Evolutionary conservation across 1,140 invertebrate genomes (phyloP).

Genomic region (Rhagoletis pomonella): DNA sequence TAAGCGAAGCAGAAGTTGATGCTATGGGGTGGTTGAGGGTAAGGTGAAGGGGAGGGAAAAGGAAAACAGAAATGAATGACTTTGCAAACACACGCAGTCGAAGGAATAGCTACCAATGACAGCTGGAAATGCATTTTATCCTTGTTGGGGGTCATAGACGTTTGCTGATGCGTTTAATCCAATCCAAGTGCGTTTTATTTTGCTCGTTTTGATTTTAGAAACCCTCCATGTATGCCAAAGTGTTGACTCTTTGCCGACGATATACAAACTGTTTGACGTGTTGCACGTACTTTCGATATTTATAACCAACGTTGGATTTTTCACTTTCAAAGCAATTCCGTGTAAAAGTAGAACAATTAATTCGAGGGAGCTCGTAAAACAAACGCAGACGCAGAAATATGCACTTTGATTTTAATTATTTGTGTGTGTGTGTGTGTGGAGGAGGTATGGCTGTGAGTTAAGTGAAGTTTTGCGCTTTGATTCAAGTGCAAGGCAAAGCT

Average conservation of each 20-base stretch:
- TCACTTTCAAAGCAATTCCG: slow-evolving; percentile 11
- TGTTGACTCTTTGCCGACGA: slow-evolving; percentile 9
- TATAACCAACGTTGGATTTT: slow-evolving; percentile 35
- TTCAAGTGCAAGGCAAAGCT: slow-evolving; percentile 41
- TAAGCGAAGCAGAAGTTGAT: not conserved
- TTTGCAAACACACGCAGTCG: not conserved
- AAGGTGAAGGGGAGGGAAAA: not conserved
- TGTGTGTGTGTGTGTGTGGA: slow-evolving; percentile 3
- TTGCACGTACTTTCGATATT: slow-evolving; percentile 46
- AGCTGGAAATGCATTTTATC: not conserved
- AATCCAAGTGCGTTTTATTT: not conserved
- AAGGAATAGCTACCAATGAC: not conserved
- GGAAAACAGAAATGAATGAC: not conserved
- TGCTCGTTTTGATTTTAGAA: not conserved
- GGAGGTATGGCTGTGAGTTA: not conserved
- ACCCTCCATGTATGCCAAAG: not conserved
- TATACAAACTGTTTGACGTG: slow-evolving; percentile 49
- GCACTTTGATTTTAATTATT: not conserved
- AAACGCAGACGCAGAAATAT: not conserved
- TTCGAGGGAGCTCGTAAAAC: not conserved
- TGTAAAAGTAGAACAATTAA: slow-evolving; percentile 57
- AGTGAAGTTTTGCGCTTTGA: not conserved
- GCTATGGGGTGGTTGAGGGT: not conserved
- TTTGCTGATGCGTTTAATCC: not conserved
- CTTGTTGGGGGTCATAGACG: not conserved